These are phyloP conservation scores for Campoplex capitator DNA, from an alignment of 2,888 invertebrate genomes.

Conservation along the genomic window DNA sequence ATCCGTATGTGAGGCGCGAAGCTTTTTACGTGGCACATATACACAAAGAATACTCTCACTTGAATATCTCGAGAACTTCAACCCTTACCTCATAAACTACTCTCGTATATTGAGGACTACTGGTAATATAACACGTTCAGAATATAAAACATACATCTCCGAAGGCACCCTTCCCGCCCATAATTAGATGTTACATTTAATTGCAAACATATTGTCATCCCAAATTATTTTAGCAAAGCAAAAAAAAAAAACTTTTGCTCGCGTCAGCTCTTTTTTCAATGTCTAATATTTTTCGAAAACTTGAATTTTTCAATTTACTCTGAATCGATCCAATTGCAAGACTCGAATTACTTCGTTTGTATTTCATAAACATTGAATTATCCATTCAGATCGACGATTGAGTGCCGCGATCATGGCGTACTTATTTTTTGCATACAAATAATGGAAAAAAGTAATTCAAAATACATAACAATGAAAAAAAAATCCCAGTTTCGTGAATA, in stretches of 20 bases:
- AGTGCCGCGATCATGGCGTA: neutral
- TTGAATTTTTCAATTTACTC: neutral
- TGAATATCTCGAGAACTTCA: constrained; percentile 21
- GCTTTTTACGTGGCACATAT: neutral
- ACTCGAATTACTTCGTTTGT: neutral
- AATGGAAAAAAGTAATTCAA: neutral
- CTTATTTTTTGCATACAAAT: neutral
- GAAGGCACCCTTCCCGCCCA: neutral
- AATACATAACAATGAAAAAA: neutral
- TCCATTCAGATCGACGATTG: neutral
- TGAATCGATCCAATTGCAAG: too few species aligned
- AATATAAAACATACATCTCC: constrained; percentile 14
- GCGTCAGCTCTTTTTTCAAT: neutral
- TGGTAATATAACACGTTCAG: constrained; percentile 1
- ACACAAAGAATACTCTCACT: constrained; percentile 9
- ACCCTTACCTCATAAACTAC: constrained; percentile 41
- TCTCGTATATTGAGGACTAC: constrained; percentile 18
- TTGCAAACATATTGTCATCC: neutral
- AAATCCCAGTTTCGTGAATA: neutral
- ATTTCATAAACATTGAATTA: neutral
- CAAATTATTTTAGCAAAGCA: neutral
- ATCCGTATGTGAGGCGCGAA: constrained; percentile 11
- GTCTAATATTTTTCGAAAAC: neutral
- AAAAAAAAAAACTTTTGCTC: neutral
- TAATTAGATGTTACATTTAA: neutral